Base-by-base conservation (phyloP, 2,113 vertebrate genomes). In the Corydoras sp. region DNA sequence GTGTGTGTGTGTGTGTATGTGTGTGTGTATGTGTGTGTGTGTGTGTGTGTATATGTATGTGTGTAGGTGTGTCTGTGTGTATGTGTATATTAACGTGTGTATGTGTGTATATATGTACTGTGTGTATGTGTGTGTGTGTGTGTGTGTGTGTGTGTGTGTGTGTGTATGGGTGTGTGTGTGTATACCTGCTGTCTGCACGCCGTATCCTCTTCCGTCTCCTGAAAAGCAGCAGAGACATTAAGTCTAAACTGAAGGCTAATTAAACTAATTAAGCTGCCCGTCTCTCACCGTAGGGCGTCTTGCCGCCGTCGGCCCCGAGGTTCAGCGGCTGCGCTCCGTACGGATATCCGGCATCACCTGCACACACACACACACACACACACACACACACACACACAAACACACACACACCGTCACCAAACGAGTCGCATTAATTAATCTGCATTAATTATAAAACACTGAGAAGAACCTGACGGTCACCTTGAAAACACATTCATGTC, bases 261-360 rank as follows among this genome's bases (percentile, higher is more conserved):
- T 53, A 5, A 43, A 70, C 53, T 77, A 62, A 72, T 59, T 56
- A 61, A 66, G 10, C 9, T 3, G 51, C 14, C 62, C 1, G 24
- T 11, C 43, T 53, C 84, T 81, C 61, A 90, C 89, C 88, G 67
- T 84, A 87, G 81, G 81, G n/a, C 5, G 81, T 61, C 84, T 89
- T 88, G 32, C 77, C 67, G 0, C 79, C 82, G 68, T 89, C 85
- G n/a, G 82, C 83, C 0, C 68, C 78, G 15, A 87, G 77, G 58
- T 73, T 71, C 59, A 88, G 81, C 15, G 83, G 83, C 78, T 90
- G 88, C 50, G 84, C 60, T 11, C 71, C 72, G 50, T 88, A 89
- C 0, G 85, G 86, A 76, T 85, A 87, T 3, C 86, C 78, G 1
- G 68, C 82, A 10, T 87, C 86, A 79, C 82, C 89, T 90, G 58